phyloP scores from a whole-genome alignment of 2,888 invertebrate species.

The Andrena minutula region DNA sequence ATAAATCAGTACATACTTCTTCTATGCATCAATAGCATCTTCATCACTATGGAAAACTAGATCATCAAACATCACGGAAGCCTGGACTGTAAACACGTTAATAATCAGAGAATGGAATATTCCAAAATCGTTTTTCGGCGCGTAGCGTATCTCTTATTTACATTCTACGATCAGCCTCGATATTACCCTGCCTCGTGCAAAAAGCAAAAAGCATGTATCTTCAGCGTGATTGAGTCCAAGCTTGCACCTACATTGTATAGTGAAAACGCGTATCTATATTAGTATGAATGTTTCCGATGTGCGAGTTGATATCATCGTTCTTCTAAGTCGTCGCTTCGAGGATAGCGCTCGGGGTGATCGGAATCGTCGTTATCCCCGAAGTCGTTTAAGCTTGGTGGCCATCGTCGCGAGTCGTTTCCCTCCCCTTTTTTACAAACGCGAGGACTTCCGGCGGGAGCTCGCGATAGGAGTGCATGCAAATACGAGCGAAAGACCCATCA shows the following conservation, averaged over 20 bases:
- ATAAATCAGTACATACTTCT: slow-evolving; percentile 6
- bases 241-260: slow-evolving; percentile 54
- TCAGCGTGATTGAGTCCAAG: slow-evolving; percentile 29
- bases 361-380: slow-evolving; percentile 23
- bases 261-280: slow-evolving; percentile 53
- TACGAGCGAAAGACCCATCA: slow-evolving; percentile 8
- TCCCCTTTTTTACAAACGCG: slow-evolving; percentile 33
- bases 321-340: slow-evolving; percentile 40
- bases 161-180: not conserved
- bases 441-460: slow-evolving; percentile 23
- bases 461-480: slow-evolving; percentile 37
- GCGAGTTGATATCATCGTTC: slow-evolving; percentile 44
- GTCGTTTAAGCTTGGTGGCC: slow-evolving; percentile 34
- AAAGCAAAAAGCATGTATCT: slow-evolving; percentile 33
- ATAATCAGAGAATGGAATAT: not conserved
- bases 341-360: slow-evolving; percentile 31
- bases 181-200: slow-evolving; percentile 3
- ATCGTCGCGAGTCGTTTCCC: slow-evolving; percentile 28
- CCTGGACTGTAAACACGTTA: not conserved
- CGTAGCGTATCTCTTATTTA: not conserved
- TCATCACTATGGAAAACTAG: too few relatives aligned
- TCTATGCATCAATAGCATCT: slow-evolving; percentile 1
- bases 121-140: not conserved
- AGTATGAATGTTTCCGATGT: slow-evolving; percentile 62
- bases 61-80: not conserved